Percentiles rank a stretch among this genome's conserved stretches.
phyloP scores from a whole-genome alignment of 2,888 invertebrate genomes.

The Rotaria socialis region DNA sequence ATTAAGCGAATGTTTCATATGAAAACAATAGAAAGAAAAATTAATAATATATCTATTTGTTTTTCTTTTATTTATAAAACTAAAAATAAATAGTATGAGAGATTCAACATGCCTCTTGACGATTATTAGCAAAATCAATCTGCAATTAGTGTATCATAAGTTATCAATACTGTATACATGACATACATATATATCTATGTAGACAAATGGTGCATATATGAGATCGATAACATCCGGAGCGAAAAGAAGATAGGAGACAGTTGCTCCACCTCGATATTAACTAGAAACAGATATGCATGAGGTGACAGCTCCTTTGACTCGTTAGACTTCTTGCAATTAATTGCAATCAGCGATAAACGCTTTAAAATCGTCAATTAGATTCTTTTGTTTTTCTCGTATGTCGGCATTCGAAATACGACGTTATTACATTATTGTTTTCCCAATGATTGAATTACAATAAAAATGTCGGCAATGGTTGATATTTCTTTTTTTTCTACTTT shows the following conservation, averaged over 20 bases:
- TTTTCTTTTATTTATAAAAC: neutral
- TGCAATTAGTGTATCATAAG: conserved; percentile 29
- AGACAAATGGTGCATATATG: conserved; percentile 20
- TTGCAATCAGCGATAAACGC: neutral
- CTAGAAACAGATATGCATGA: neutral
- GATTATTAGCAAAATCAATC: conserved; percentile 26
- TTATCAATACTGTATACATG: conserved; percentile 25
- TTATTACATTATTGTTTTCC: neutral
- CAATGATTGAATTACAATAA: neutral
- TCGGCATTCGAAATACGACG: neutral
- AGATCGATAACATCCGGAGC: conserved; percentile 29
- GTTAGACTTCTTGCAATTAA: neutral
- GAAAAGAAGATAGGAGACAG: conserved; percentile 11
- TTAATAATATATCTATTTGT: neutral
- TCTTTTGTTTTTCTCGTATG: neutral
- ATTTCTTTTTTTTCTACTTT: no score
- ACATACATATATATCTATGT: conserved; percentile 1
- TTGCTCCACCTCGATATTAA: conserved; percentile 5
- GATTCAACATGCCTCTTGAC: conserved; percentile 17
- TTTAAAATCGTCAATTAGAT: neutral
- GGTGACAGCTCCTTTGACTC: neutral
- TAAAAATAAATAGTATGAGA: neutral
- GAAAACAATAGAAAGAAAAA: neutral
- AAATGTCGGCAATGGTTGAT: neutral
- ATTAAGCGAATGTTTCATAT: no score